phyloP scores from a whole-genome alignment of 2,113 vertebrate genomes.

The Leptosomus discolor region DNA sequence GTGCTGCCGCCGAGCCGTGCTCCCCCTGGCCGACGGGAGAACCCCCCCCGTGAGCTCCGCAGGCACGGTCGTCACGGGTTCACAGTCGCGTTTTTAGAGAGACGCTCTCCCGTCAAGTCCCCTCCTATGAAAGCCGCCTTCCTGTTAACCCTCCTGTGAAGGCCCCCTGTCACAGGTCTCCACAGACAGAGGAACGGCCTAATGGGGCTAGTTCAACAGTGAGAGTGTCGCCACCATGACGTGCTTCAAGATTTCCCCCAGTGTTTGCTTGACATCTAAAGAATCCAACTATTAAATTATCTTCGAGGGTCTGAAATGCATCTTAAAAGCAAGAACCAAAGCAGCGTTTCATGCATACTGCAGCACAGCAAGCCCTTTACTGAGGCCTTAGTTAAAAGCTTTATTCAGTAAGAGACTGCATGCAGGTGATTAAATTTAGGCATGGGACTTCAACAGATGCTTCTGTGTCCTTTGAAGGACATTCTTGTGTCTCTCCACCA shows the following conservation, averaged over 20 bases:
- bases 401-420: background rate
- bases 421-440: background rate
- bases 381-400: background rate
- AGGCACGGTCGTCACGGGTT: accelerated
- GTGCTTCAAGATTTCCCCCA: background rate
- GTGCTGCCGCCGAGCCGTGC: background rate
- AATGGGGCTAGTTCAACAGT: accelerated
- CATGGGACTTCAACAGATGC: background rate
- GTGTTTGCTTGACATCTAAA: background rate
- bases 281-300: background rate
- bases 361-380: background rate
- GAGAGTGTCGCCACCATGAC: background rate
- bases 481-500: too few species aligned
- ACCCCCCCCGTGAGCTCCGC: accelerated
- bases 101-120: accelerated
- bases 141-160: accelerated
- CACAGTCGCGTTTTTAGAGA: accelerated
- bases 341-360: background rate
- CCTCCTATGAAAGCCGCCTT: accelerated
- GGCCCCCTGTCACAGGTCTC: too few species aligned
- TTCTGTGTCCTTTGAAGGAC: background rate
- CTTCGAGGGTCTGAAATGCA: background rate
- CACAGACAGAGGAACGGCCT: accelerated
- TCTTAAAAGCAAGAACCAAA: background rate
- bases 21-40: background rate